Conservation (phyloP, 2,797 vertebrate species). For the Danio kyathit region DNA sequence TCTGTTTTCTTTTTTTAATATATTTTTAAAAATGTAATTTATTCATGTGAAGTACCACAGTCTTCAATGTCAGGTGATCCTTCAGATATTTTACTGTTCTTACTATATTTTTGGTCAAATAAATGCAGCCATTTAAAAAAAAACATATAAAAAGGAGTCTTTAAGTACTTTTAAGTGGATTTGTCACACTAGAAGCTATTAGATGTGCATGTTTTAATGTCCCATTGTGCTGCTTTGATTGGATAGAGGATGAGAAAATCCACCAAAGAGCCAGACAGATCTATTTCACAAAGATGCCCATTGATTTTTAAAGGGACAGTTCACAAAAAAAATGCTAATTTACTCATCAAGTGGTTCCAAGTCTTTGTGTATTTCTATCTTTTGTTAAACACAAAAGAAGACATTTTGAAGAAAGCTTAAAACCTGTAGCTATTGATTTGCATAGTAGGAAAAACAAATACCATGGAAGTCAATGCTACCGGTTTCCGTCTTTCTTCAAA, state of each 20-base stretch:
- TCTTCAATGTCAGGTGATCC: background rate
- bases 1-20: background rate
- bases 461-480: too few species aligned
- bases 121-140: background rate
- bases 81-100: background rate
- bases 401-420: too few species aligned
- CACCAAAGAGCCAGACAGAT: slow-evolving; percentile 7
- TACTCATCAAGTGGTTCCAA: too few species aligned
- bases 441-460: too few species aligned
- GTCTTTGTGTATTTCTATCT: too few species aligned
- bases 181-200: background rate
- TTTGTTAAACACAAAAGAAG: too few species aligned
- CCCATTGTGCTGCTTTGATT: background rate
- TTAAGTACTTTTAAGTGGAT: background rate
- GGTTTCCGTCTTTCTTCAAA: too few species aligned
- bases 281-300: background rate
- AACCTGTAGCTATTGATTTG: too few species aligned
- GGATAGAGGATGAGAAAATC: background rate
- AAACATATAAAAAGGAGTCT: background rate
- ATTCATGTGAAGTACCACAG: background rate
- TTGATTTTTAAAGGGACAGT: too few species aligned
- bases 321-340: too few species aligned
- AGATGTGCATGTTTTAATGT: background rate
- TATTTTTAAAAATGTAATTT: background rate
- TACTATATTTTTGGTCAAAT: background rate